phyloP scores from a whole-genome alignment of 2,797 vertebrate species.

The Danio kyathit region DNA sequence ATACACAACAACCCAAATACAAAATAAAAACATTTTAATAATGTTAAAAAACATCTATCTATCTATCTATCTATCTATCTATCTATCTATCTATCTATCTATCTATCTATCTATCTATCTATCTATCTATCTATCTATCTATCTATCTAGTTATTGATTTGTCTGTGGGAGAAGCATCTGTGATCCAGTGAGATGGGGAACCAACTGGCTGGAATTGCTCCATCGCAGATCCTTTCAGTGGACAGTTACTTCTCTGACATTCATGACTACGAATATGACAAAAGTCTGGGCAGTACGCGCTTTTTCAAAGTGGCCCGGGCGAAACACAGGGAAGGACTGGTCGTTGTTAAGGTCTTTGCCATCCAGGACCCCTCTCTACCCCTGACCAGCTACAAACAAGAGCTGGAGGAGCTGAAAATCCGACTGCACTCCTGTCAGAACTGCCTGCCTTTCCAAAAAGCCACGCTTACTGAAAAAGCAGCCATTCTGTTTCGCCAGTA shows the following conservation, averaged over 20 bases:
- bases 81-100: too few relatives aligned
- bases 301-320: slow-evolving; percentile 98
- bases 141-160: background rate
- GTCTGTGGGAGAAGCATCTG: background rate
- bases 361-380: slow-evolving; percentile 96
- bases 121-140: too few relatives aligned
- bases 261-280: slow-evolving; percentile 96
- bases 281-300: slow-evolving; percentile 95
- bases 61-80: too few relatives aligned
- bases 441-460: slow-evolving; percentile 95
- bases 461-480: slow-evolving; percentile 90
- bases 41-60: too few relatives aligned
- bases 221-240: slow-evolving; percentile 96
- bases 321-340: slow-evolving; percentile 93
- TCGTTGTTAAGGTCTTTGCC: slow-evolving; percentile 97
- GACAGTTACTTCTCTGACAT: slow-evolving; percentile 99
- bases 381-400: slow-evolving; percentile 94
- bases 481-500: slow-evolving; percentile 96
- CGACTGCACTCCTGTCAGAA: slow-evolving; percentile 92
- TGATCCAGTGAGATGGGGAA: slow-evolving; percentile 87
- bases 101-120: too few relatives aligned
- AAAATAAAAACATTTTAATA: too few relatives aligned
- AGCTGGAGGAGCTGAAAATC: slow-evolving; percentile 97
- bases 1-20: too few relatives aligned
- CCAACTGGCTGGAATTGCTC: slow-evolving; percentile 96